Conservation (phyloP, 1,140 invertebrate genomes). For the Bilobella aurantiaca region DNA sequence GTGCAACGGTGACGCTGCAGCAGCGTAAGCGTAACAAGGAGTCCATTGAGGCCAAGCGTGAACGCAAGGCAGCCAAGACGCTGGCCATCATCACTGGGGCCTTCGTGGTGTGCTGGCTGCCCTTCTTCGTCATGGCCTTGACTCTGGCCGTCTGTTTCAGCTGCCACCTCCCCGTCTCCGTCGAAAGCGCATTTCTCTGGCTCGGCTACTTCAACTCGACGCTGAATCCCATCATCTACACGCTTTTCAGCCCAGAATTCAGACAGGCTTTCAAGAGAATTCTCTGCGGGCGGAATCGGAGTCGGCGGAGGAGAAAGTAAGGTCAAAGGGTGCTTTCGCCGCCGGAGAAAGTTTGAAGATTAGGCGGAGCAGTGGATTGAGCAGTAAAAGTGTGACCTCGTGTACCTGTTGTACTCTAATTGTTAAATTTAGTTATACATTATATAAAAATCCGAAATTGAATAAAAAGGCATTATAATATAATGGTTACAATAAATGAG, state of each 20-base stretch:
- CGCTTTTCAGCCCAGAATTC: slow-evolving; percentile 81
- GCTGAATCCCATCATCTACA: slow-evolving; percentile 78
- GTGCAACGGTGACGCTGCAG: no score
- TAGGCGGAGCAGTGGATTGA: no score
- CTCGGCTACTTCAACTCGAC: slow-evolving; percentile 66
- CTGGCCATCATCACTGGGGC: slow-evolving; percentile 78
- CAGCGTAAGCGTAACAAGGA: slow-evolving; percentile 44
- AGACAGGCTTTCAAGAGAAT: slow-evolving; percentile 72
- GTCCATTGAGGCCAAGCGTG: slow-evolving; percentile 66
- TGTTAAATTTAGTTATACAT: no score
- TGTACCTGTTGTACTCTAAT: no score
- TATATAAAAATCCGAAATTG: no score
- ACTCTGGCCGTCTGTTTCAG: slow-evolving; percentile 59
- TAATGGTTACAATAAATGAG: no score
- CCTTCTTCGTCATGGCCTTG: slow-evolving; percentile 82
- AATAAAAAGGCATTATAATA: no score
- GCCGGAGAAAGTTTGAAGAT: no score
- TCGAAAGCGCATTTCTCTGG: slow-evolving; percentile 66
- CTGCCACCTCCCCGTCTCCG: slow-evolving; percentile 42
- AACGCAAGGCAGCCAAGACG: slow-evolving; percentile 83
- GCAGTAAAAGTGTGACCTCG: no score
- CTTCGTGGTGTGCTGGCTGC: slow-evolving; percentile 80
- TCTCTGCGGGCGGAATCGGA: slow-evolving; percentile 54
- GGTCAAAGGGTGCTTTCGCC: no score
- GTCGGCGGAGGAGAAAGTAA: slow-evolving; percentile 37